Percentiles rank a stretch among this genome's conserved stretches.
These are phyloP conservation scores for Volucella inanis DNA, from an alignment of 2,888 invertebrate species.

Conservation along the genomic window DNA sequence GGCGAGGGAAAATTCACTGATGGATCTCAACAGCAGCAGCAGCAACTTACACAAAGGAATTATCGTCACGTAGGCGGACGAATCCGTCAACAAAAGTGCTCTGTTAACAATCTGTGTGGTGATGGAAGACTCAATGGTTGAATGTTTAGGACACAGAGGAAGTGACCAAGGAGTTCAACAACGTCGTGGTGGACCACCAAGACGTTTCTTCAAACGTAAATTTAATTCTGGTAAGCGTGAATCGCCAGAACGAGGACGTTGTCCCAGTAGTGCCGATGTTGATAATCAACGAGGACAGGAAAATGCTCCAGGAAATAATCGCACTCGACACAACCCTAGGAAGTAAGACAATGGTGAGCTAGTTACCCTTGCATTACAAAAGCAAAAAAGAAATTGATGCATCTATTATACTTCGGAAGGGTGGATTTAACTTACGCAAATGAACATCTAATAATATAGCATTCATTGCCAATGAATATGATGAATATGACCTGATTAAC, in stretches of 20 bases:
- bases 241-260: slow-evolving; percentile 76
- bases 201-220: slow-evolving; percentile 90
- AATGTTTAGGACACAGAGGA: slow-evolving; percentile 81
- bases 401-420: no score
- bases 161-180: slow-evolving; percentile 81
- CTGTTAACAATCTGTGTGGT: slow-evolving; percentile 76
- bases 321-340: slow-evolving; percentile 81
- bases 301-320: slow-evolving; percentile 84
- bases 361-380: no score
- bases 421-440: no score
- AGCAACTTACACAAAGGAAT: slow-evolving; percentile 77
- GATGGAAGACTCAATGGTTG: slow-evolving; percentile 83
- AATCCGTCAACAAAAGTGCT: slow-evolving; percentile 78
- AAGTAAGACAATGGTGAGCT: slow-evolving; percentile 79
- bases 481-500: no score
- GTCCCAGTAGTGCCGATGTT: slow-evolving; percentile 79
- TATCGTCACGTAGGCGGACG: slow-evolving; percentile 79
- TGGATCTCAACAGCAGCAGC: slow-evolving; percentile 76
- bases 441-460: no score
- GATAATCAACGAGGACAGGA: slow-evolving; percentile 77
- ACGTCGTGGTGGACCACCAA: slow-evolving; percentile 84
- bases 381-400: no score
- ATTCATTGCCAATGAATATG: no score
- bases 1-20: slow-evolving; percentile 76
- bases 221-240: slow-evolving; percentile 83